Base-by-base conservation (phyloP, 2,113 vertebrate species). In the Sprattus sprattus region DNA sequence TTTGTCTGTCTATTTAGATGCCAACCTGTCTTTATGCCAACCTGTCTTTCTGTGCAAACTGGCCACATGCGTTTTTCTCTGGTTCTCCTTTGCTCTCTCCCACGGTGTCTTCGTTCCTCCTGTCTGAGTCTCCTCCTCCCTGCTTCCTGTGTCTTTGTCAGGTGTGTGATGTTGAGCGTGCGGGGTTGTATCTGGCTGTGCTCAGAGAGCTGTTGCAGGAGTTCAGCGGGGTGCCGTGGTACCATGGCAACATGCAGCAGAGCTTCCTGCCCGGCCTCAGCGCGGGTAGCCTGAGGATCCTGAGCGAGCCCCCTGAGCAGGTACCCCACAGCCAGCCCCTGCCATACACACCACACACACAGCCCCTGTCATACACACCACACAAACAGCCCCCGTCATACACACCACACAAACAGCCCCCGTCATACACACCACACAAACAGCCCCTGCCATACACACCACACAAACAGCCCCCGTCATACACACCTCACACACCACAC, bases 161-260 rank as follows among this genome's bases (percentile, higher is more conserved):
- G 95, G 86, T 93, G n/a, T 93, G 88, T 81, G 95, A 96, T 32
- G 20, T 95, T 32, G 89, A 92, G 84, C 95, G 96, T 11, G 97
- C 97, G 85, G 94, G 93, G 86, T 93, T 99, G 8, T 99, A 98
- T 88, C 93, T 98, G 75, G 90, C 90, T 75, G 92, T 97, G 44
- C 91, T 98, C 88, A 93, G 91, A 81, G 96, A 96, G 90, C 91
- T 97, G 22, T 67, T 92, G 39, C 87, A 89, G 88, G 88, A 95
- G 75, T 95, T 92, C 84, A 52, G 49, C 78, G 90, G 89, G 28
- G 57, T 88, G 32, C 92, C 90, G 44, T 91, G 90, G 86, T 93
- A 91, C 82, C 90, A 88, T 28, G 88, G 85, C 44, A 88, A 88
- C 25, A 86, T 92, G 10, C 18, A 95, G 50, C 94, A 91, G 64